A percentile compares a stretch with the other conserved stretches of the same genome.
Evolutionary conservation across 2,113 vertebrate species (phyloP).

Genomic region (Alethe castanea): DNA sequence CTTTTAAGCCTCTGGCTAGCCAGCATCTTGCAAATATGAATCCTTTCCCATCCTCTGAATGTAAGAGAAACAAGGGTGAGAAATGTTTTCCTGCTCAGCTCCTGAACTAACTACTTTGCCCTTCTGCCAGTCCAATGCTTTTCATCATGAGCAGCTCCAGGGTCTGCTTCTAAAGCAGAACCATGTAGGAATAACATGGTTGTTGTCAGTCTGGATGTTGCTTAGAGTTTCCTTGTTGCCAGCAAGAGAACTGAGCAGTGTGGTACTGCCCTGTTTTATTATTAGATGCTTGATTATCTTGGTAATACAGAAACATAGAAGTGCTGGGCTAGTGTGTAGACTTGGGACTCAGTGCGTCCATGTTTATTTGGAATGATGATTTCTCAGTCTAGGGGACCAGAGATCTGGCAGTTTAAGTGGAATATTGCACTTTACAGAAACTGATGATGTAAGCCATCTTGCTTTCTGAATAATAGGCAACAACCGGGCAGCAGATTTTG

Average conservation of each 20-base stretch:
- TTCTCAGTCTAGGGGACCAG: neutral
- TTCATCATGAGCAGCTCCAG: constrained; percentile 28
- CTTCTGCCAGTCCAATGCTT: constrained; percentile 26
- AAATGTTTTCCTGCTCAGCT: constrained; percentile 23
- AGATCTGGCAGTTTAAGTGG: neutral
- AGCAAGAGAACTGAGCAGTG: neutral
- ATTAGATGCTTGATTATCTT: neutral
- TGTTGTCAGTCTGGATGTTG: constrained; percentile 8
- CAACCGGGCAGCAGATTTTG: neutral
- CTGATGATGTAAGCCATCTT: neutral
- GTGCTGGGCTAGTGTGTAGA: neutral
- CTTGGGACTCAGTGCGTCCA: neutral
- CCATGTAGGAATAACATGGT: neutral
- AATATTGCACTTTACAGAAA: constrained; percentile 15
- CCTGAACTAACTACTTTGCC: constrained; percentile 22
- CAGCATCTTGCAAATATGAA: neutral
- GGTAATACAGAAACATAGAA: neutral
- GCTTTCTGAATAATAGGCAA: neutral
- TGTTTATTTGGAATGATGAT: neutral
- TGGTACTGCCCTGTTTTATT: neutral
- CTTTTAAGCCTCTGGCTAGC: constrained; percentile 5
- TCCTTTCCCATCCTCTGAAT: neutral
- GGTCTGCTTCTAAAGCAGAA: constrained; percentile 3
- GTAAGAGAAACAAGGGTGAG: constrained; percentile 4
- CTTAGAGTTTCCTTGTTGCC: neutral